Percentiles rank a stretch among this genome's conserved stretches.
These are phyloP conservation scores for Babylonia areolata DNA, from an alignment of 1,140 invertebrate species.

Conservation along the genomic window DNA sequence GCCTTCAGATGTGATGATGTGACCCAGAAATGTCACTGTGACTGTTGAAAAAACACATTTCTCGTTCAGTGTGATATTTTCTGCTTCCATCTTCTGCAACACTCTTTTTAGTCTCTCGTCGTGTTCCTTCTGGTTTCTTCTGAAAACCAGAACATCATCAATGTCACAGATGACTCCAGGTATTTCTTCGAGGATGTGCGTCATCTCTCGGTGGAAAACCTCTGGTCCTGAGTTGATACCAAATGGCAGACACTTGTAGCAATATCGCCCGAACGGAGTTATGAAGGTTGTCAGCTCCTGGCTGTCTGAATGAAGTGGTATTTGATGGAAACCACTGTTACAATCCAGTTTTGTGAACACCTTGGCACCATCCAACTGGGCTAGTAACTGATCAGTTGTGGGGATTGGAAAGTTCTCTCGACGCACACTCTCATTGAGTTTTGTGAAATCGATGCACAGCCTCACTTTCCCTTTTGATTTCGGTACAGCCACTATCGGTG, in stretches of 20 bases:
- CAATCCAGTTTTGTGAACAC: not conserved
- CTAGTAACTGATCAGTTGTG: not conserved
- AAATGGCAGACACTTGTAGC: too few species aligned
- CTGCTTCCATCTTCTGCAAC: not conserved
- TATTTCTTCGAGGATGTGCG: not conserved
- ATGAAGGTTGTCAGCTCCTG: too few species aligned
- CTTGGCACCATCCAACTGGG: not conserved
- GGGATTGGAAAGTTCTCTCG: not conserved
- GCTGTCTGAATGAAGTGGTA: too few species aligned
- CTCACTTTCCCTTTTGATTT: constrained; percentile 38
- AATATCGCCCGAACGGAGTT: too few species aligned
- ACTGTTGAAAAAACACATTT: constrained; percentile 13
- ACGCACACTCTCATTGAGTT: constrained; percentile 11
- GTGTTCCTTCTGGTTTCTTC: constrained; percentile 19
- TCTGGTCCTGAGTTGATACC: not conserved
- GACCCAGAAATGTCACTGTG: constrained; percentile 13
- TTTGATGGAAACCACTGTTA: not conserved
- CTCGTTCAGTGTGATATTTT: not conserved
- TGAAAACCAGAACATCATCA: not conserved
- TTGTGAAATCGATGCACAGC: constrained; percentile 38
- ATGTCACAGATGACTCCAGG: not conserved
- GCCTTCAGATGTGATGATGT: not conserved
- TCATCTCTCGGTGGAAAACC: constrained; percentile 4
- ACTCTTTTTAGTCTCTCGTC: not conserved
- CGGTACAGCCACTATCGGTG: constrained; percentile 35